Percentiles rank a stretch among this genome's conserved stretches.
Evolutionary conservation across 2,113 vertebrate genomes (phyloP).

Genomic region (Genyomyrus donnyi): DNA sequence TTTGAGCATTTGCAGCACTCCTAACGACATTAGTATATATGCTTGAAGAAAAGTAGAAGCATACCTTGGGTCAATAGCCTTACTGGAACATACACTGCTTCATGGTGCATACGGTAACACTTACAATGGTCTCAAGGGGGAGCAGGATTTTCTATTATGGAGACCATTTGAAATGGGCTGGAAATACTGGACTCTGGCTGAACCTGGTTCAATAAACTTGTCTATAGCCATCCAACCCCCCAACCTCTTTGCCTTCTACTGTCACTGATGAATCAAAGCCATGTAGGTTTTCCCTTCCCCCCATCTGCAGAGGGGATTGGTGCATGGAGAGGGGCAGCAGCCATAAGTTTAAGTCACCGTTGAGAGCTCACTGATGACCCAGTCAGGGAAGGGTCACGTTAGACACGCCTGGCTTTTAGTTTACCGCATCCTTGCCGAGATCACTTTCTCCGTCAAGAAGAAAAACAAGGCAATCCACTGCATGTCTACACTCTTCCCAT

Average conservation of each 20-base stretch:
- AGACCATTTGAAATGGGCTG: not conserved
- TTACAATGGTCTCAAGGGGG: not conserved
- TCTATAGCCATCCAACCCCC: slow-evolving; percentile 14
- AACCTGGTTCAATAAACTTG: not conserved
- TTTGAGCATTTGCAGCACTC: not conserved
- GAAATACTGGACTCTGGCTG: slow-evolving; percentile 1
- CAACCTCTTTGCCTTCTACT: slow-evolving; percentile 46
- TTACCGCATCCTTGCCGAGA: not conserved
- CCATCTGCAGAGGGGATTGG: slow-evolving; percentile 39
- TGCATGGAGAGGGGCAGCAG: slow-evolving; percentile 33
- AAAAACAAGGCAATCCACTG: not conserved
- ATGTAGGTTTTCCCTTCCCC: slow-evolving; percentile 40
- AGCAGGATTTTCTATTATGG: not conserved
- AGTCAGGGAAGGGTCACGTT: slow-evolving; percentile 43
- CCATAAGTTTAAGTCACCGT: slow-evolving; percentile 46
- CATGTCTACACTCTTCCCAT: slow-evolving; percentile 20
- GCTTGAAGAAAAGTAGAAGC: not conserved
- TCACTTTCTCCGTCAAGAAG: not conserved
- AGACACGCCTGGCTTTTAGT: slow-evolving; percentile 27
- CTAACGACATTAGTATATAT: not conserved
- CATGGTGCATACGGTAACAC: not conserved
- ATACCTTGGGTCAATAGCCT: not conserved
- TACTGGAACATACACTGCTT: not conserved
- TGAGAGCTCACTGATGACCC: slow-evolving; percentile 42
- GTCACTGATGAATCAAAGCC: slow-evolving; percentile 59